Percentiles rank a stretch among this genome's conserved stretches.
phyloP scores from a whole-genome alignment of 2,113 vertebrate genomes.

The Ammodytes dubius region DNA sequence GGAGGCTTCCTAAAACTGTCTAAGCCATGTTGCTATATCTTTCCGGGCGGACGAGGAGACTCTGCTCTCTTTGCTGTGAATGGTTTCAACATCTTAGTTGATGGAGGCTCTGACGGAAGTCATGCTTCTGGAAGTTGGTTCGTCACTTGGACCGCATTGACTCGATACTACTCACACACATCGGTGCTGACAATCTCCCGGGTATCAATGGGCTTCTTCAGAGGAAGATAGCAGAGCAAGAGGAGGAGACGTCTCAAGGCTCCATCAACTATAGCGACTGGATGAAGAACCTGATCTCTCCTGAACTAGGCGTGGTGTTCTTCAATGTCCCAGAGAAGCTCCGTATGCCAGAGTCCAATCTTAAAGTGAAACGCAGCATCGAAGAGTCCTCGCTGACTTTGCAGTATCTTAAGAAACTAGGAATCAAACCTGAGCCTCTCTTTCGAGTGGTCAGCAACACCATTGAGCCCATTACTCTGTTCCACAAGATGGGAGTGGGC shows the following conservation, averaged over 20 bases:
- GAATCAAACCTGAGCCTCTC: constrained; percentile 93
- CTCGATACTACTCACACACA: constrained; percentile 96
- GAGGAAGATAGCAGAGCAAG: constrained; percentile 95
- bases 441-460: constrained; percentile 93
- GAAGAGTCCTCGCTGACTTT: constrained; percentile 96
- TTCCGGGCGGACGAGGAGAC: constrained; percentile 97
- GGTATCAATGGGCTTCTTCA: constrained; percentile 98
- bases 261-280: constrained; percentile 96
- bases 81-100: constrained; percentile 97
- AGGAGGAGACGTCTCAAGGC: constrained; percentile 95
- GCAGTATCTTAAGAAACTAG: constrained; percentile 92
- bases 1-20: constrained; percentile 98
- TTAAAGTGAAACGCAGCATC: constrained; percentile 96
- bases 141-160: constrained; percentile 97
- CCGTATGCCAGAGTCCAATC: constrained; percentile 92
- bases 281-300: constrained; percentile 98
- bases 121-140: constrained; percentile 99
- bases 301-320: constrained; percentile 97
- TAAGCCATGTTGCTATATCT: constrained; percentile 98
- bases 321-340: constrained; percentile 97
- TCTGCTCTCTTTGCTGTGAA: constrained; percentile 98
- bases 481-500: constrained; percentile 99
- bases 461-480: constrained; percentile 95
- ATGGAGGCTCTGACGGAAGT: constrained; percentile 95
- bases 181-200: constrained; percentile 97